Conservation (phyloP, 2,113 vertebrate species). For the Stegostoma tigrinum region DNA sequence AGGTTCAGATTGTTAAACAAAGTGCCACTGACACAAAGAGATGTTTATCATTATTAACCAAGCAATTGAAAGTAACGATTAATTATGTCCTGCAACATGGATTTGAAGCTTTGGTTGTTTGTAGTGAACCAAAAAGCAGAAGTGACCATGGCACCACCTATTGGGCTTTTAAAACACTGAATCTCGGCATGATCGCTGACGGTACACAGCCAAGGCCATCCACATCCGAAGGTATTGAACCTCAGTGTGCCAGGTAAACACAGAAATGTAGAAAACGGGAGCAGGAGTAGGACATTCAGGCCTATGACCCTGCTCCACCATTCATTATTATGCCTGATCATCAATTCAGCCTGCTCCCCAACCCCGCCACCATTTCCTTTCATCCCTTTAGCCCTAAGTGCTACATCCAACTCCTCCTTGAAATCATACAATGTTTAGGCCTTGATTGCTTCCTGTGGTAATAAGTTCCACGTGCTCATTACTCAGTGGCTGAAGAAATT, state of each 20-base stretch:
- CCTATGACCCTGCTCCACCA: no score
- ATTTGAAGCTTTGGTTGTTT: neutral
- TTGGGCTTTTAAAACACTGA: neutral
- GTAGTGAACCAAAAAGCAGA: neutral
- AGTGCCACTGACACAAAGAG: neutral
- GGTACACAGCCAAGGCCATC: neutral
- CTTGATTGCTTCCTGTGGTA: no score
- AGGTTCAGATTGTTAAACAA: neutral
- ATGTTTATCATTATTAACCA: neutral
- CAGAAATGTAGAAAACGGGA: no score
- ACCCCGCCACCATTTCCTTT: no score
- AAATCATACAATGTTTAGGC: no score
- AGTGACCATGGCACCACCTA: neutral
- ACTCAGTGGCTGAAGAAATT: no score
- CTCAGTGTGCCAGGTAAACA: neutral
- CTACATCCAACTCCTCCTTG: no score
- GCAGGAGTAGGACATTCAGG: no score
- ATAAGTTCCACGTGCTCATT: no score
- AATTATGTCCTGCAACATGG: neutral
- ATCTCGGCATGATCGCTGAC: neutral
- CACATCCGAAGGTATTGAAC: neutral
- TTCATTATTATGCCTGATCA: no score
- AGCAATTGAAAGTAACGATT: neutral
- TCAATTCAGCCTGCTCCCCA: no score
- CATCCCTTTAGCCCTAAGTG: no score